These are phyloP conservation scores for Tricholaema leucomelas DNA, from an alignment of 2,113 vertebrate species.

Conservation along the genomic window DNA sequence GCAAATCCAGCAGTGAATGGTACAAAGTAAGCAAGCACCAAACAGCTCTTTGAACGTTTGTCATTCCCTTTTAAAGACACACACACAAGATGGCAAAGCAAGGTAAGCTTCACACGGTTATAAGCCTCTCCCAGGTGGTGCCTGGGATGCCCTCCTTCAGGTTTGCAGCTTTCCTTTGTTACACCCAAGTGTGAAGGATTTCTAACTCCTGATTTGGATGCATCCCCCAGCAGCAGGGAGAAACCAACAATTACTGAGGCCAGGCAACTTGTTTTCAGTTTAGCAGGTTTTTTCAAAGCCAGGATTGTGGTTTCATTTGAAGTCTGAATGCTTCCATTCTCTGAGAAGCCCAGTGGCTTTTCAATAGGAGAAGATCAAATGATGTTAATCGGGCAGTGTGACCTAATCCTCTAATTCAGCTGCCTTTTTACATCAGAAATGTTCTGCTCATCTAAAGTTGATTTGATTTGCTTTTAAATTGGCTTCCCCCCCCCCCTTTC, in stretches of 20 bases:
- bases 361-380: conserved; percentile 78
- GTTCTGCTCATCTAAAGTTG: conserved; percentile 44
- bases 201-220: conserved; percentile 39
- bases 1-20: background rate
- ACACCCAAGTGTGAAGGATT: background rate
- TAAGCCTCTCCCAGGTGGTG: background rate
- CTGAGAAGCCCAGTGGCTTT: conserved; percentile 65
- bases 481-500: background rate
- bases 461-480: conserved; percentile 65
- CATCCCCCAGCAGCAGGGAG: conserved; percentile 10
- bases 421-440: conserved; percentile 73
- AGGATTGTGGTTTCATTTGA: conserved; percentile 74
- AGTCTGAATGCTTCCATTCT: conserved; percentile 54
- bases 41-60: background rate
- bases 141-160: background rate
- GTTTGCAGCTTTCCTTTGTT: background rate
- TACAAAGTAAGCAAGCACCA: background rate
- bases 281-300: conserved; percentile 40
- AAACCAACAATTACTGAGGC: conserved; percentile 47
- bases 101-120: background rate
- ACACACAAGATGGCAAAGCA: background rate
- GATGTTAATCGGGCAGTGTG: conserved; percentile 64
- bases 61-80: background rate
- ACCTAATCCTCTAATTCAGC: conserved; percentile 75
- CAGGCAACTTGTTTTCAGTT: conserved; percentile 58